phyloP scores from a whole-genome alignment of 2,113 vertebrate genomes.

The Felis catus region DNA sequence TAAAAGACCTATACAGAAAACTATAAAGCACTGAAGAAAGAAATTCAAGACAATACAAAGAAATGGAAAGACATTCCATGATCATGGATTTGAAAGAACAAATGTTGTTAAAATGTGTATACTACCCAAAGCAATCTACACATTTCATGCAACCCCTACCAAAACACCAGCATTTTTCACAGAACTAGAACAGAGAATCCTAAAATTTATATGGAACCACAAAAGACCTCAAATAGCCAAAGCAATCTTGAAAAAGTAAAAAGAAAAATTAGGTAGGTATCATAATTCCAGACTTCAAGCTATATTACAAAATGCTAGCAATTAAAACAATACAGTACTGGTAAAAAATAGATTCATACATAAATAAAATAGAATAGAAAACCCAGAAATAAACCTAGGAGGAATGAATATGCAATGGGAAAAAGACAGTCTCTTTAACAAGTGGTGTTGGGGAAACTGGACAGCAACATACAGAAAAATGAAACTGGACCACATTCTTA shows the following conservation, averaged over 20 bases:
- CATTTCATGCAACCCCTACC: background rate
- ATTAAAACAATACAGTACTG: background rate
- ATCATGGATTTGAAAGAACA: background rate
- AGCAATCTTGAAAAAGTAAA: background rate
- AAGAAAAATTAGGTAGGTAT: background rate
- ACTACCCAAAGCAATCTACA: background rate
- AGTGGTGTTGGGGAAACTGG: background rate
- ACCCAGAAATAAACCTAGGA: background rate
- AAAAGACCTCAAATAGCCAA: background rate
- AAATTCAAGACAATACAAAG: background rate
- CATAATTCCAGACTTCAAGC: background rate
- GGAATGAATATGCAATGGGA: background rate
- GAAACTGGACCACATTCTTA: background rate
- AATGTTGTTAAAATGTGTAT: background rate
- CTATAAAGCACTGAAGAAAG: background rate
- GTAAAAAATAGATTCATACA: background rate
- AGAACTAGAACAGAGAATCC: background rate
- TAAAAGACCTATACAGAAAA: background rate
- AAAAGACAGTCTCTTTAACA: background rate
- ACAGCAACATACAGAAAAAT: background rate
- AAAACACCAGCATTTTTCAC: background rate
- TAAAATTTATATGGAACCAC: background rate
- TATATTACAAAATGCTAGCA: background rate
- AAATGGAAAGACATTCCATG: background rate
- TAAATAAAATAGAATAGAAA: background rate